Evolutionary conservation across 1,140 invertebrate genomes (phyloP).

Genomic region (Orchestia grillus): DNA sequence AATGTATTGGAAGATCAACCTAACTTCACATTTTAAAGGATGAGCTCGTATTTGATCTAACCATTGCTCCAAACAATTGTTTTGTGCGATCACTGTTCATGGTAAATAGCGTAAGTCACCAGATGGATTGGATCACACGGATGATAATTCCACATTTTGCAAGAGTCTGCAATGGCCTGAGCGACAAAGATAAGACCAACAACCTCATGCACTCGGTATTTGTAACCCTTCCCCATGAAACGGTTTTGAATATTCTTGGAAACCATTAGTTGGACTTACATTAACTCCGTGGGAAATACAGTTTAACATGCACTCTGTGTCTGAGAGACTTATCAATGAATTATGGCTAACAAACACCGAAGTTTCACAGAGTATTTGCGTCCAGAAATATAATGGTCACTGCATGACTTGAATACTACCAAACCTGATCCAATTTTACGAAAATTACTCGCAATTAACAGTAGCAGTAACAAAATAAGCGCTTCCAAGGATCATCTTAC

Average conservation of each 20-base stretch:
- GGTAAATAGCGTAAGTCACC: not conserved
- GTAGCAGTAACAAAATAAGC: not conserved
- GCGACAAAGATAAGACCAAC: too few species aligned
- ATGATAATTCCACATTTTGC: not conserved
- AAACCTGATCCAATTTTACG: not conserved
- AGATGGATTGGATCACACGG: not conserved
- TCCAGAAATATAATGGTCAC: not conserved
- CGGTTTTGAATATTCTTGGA: too few species aligned
- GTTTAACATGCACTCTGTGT: too few species aligned
- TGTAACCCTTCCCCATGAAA: too few species aligned
- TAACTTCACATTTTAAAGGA: not conserved
- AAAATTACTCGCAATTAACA: not conserved
- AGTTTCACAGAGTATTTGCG: too few species aligned
- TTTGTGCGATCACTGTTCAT: not conserved
- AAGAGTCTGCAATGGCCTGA: too few species aligned
- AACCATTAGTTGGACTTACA: too few species aligned
- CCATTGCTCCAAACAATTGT: not conserved
- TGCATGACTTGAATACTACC: not conserved
- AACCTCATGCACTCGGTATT: too few species aligned
- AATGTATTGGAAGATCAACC: not conserved
- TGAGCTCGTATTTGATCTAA: too few species aligned
- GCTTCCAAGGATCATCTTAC: not conserved
- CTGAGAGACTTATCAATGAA: too few species aligned
- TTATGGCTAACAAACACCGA: too few species aligned
- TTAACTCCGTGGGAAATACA: too few species aligned